Conservation (phyloP, 1,140 invertebrate genomes). For the Solenopsis invicta region DNA sequence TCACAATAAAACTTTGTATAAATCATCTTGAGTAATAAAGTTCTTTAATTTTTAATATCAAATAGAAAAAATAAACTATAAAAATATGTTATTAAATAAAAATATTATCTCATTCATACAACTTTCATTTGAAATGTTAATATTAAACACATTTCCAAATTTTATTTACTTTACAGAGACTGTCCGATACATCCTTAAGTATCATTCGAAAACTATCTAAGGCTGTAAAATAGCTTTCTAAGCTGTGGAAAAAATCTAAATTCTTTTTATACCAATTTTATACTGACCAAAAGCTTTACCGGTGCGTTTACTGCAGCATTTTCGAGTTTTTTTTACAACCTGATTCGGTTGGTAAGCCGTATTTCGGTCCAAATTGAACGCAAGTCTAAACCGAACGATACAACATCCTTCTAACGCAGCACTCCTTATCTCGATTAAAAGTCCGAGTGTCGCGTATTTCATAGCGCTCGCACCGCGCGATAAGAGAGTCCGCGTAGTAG, state of each 20-base stretch:
- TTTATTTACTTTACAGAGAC: no score
- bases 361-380: neutral
- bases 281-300: neutral
- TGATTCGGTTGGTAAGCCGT: neutral
- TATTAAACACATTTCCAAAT: no score
- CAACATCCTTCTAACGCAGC: neutral
- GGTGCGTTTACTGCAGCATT: neutral
- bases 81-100: no score
- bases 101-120: no score
- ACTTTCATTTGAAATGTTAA: no score
- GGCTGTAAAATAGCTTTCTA: neutral
- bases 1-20: no score
- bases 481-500: constrained; percentile 26
- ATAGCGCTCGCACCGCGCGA: constrained; percentile 28
- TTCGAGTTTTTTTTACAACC: neutral
- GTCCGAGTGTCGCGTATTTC: constrained; percentile 35
- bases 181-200: no score
- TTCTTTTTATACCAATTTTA: neutral
- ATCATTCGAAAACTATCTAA: neutral
- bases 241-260: neutral
- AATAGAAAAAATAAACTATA: no score
- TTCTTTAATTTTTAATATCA: no score
- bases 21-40: no score
- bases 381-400: neutral
- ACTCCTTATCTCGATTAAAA: constrained; percentile 38